Base-by-base conservation (phyloP, 2,888 invertebrate genomes). In the Dilophus febrilis region DNA sequence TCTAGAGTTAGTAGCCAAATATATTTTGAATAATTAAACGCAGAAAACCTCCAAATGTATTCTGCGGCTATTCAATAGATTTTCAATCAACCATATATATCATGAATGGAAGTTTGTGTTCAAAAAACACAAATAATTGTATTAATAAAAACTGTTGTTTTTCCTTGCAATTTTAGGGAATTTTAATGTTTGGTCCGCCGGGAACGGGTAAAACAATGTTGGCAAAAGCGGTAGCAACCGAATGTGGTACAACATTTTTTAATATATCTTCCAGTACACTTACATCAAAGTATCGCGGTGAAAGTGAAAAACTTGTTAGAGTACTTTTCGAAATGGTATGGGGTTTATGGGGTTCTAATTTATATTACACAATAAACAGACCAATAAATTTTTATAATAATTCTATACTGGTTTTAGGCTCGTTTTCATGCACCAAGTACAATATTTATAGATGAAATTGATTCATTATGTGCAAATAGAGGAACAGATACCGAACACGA, bases 391-490 rank as follows among this genome's bases (percentile, higher is more conserved):
- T n/a, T n/a, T n/a, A n/a, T n/a, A n/a, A n/a, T n/a, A n/a, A n/a
- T n/a, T n/a, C n/a, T n/a, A n/a, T n/a, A n/a, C n/a, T n/a, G n/a
- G n/a, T n/a, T n/a, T n/a, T 58, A 79, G 79, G 86, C 87, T 1
- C 66, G 85, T 5, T 84, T 84, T 61, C 79, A 87, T 65, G 83
- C 88, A 2, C 88, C 88, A 1, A 83, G 83, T 53, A 88, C 87
- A 12, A 87, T 90, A 50, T 90, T 90, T 55, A 77, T 90, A 41
- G 90, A 90, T 56, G 88, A 90, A 58, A 86, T 90, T 46, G 90
- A 90, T 61, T 82, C 86, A 0, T 59, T 88, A 39, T 86, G 86
- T 51, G 83, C 83, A 5, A 72, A 79, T 44, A 67, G 87, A 41
- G 86, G 88, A 10, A 76, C 77, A 0, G 83, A 85, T 51, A 79